Percentiles rank a stretch among this genome's conserved stretches.
Evolutionary conservation across 2,113 vertebrate genomes (phyloP).

Genomic region (Odontophorus gujanensis): DNA sequence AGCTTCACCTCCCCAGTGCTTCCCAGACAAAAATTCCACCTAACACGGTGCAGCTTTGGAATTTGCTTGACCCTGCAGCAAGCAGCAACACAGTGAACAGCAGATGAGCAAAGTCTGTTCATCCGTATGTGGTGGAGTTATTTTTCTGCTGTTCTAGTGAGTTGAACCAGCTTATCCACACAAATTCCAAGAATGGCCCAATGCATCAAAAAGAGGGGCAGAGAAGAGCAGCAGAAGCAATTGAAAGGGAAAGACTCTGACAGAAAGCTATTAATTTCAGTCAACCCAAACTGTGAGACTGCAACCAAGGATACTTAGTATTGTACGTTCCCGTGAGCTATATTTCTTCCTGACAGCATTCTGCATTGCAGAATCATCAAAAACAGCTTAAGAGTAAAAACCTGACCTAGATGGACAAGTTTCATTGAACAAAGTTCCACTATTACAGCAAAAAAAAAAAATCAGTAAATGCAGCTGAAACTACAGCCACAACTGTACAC

Average conservation of each 20-base stretch:
- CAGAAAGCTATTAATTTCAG: background rate
- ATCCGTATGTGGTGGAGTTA: background rate
- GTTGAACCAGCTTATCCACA: background rate
- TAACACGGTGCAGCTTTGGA: background rate
- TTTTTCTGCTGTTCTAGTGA: background rate
- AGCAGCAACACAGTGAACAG: background rate
- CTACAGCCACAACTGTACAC: background rate
- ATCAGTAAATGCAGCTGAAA: background rate
- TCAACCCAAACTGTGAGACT: background rate
- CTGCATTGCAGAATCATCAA: background rate
- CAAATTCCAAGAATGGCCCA: background rate
- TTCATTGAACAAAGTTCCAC: background rate
- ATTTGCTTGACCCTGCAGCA: background rate
- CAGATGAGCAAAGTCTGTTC: background rate
- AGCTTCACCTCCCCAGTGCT: rapidly evolving
- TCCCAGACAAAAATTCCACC: background rate
- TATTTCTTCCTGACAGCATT: background rate
- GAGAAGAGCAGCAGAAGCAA: background rate
- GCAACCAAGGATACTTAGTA: background rate
- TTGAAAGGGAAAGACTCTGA: background rate
- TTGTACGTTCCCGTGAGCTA: background rate
- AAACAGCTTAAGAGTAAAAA: background rate
- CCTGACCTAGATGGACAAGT: background rate
- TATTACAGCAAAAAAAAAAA: background rate
- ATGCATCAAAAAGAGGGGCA: background rate